phyloP scores from a whole-genome alignment of 2,888 invertebrate genomes.

The Drosophila kambysellisi region DNA sequence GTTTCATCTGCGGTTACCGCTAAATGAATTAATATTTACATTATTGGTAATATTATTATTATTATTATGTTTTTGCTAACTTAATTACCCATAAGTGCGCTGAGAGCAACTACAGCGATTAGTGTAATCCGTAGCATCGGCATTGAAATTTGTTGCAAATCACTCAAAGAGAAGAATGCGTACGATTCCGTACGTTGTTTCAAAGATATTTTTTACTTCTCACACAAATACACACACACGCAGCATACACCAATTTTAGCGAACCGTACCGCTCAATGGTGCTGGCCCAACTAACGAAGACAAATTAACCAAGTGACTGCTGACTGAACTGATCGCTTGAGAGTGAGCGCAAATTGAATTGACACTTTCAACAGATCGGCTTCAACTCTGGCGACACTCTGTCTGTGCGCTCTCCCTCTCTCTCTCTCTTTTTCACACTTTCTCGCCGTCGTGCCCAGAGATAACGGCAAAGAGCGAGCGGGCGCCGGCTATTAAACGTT shows the following conservation, averaged over 20 bases:
- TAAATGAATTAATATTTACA: slow-evolving; percentile 8
- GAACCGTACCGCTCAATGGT: slow-evolving; percentile 67
- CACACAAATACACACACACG: not conserved
- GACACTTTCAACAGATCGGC: slow-evolving; percentile 9
- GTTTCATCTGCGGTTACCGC: slow-evolving; percentile 37
- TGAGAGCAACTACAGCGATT: slow-evolving; percentile 14
- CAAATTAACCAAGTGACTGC: slow-evolving; percentile 48
- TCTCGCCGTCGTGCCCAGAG: not conserved
- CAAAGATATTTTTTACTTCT: slow-evolving; percentile 12
- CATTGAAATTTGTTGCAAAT: slow-evolving; percentile 13
- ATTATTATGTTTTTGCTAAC: not conserved
- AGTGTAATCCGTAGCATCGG: slow-evolving; percentile 1
- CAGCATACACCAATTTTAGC: slow-evolving; percentile 25
- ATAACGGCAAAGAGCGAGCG: slow-evolving; percentile 23
- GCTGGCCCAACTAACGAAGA: slow-evolving; percentile 59
- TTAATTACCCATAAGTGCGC: slow-evolving; percentile 26
- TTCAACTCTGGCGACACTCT: slow-evolving; percentile 46
- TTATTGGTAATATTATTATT: not conserved
- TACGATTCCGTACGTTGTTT: slow-evolving; percentile 39
- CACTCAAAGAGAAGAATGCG: slow-evolving; percentile 26
- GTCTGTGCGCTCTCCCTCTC: slow-evolving; percentile 44
- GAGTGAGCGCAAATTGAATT: slow-evolving; percentile 19
- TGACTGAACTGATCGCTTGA: slow-evolving; percentile 6
- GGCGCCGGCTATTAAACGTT: slow-evolving; percentile 44
- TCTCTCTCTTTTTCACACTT: not conserved